A percentile compares a stretch with the other conserved stretches of the same genome.
Conservation (phyloP, 92 coral and sea anemone species). For the Isaurus tuberculatus region DNA sequence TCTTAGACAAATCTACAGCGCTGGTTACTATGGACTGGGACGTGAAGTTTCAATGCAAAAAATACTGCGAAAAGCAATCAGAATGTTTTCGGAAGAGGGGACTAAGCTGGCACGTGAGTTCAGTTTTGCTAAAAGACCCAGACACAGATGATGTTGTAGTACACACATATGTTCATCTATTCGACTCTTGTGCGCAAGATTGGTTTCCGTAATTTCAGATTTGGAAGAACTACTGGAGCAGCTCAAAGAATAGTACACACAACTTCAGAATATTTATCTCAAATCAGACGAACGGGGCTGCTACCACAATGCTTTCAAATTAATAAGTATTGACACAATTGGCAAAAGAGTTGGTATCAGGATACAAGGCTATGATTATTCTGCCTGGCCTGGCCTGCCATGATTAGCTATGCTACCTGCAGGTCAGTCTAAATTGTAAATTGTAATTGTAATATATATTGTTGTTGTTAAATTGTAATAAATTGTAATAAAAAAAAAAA, state of each 20-base stretch:
- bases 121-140: slow-evolving; percentile 18
- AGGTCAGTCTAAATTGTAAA: too few species aligned
- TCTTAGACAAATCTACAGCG: slow-evolving; percentile 40
- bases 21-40: slow-evolving; percentile 62
- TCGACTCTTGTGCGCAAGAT: slow-evolving; percentile 76
- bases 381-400: too few species aligned
- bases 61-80: slow-evolving; percentile 52
- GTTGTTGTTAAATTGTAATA: too few species aligned
- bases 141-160: slow-evolving; percentile 30
- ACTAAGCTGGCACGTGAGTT: slow-evolving; percentile 62
- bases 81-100: slow-evolving; percentile 61
- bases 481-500: too few species aligned
- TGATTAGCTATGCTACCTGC: too few species aligned
- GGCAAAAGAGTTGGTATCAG: slow-evolving; percentile 53
- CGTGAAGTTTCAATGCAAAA: slow-evolving; percentile 55
- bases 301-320: slow-evolving; percentile 54
- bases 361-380: slow-evolving; percentile 57
- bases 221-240: slow-evolving; percentile 58
- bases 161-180: slow-evolving; percentile 52
- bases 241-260: slow-evolving; percentile 51
- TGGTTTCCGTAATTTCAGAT: slow-evolving; percentile 70
- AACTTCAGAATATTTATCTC: slow-evolving; percentile 47
- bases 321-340: slow-evolving; percentile 52
- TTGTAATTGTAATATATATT: too few species aligned
- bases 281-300: slow-evolving; percentile 34